These are phyloP conservation scores for Drosophila obscura DNA, from an alignment of 1,140 invertebrate species.

Conservation along the genomic window DNA sequence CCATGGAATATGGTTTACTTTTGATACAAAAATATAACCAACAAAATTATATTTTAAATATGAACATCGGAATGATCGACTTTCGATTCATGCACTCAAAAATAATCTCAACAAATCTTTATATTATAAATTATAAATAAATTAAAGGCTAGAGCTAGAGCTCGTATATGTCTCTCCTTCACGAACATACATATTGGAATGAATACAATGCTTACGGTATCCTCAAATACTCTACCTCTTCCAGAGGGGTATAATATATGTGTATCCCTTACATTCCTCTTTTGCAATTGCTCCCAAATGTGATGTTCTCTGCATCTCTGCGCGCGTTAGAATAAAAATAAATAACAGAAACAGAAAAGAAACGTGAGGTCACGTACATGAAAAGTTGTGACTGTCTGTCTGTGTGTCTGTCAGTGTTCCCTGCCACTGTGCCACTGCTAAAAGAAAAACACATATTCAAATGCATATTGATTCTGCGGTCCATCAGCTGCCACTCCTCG, in stretches of 20 bases:
- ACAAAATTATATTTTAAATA: too few relatives aligned
- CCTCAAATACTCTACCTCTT: too few relatives aligned
- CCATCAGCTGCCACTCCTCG: conserved; percentile 41
- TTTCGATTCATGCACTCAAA: too few relatives aligned
- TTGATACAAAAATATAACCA: too few relatives aligned
- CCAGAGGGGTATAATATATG: conserved; percentile 6
- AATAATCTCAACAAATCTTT: too few relatives aligned
- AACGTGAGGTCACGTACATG: conserved; percentile 65
- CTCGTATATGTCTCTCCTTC: too few relatives aligned
- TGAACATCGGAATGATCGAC: too few relatives aligned
- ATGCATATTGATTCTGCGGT: conserved; percentile 81
- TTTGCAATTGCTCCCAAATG: conserved; percentile 41
- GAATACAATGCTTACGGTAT: too few relatives aligned
- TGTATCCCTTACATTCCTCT: conserved; percentile 34
- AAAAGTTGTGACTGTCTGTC: conserved; percentile 45
- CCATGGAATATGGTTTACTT: too few relatives aligned
- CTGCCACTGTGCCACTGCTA: neutral
- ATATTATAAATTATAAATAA: too few relatives aligned
- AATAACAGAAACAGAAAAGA: conserved; percentile 32
- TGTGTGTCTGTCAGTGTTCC: neutral
- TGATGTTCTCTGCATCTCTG: conserved; percentile 13
- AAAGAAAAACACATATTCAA: conserved; percentile 56
- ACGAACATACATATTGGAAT: too few relatives aligned
- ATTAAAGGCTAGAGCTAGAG: too few relatives aligned
- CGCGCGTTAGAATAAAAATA: conserved; percentile 30